These are phyloP conservation scores for Micrasema longulum DNA, from an alignment of 1,140 invertebrate genomes.

Conservation along the genomic window DNA sequence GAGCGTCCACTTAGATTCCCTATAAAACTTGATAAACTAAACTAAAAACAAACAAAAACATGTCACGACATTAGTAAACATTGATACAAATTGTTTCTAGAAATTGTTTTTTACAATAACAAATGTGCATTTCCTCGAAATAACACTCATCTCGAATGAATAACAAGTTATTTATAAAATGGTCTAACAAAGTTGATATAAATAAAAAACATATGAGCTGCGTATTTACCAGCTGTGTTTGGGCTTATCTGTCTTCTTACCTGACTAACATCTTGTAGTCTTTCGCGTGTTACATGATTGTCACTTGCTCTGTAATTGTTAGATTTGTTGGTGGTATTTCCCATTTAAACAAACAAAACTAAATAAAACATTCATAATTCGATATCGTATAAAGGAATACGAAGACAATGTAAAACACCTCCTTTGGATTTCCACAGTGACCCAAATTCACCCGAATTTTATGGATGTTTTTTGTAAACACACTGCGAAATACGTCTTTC, in stretches of 20 bases:
- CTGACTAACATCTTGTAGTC: constrained; percentile 42
- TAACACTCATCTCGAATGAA: neutral
- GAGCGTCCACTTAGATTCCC: constrained; percentile 68
- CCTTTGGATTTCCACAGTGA: too few species aligned
- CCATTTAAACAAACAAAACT: constrained; percentile 42
- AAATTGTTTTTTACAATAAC: neutral
- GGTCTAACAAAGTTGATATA: constrained; percentile 17
- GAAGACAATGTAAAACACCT: too few species aligned
- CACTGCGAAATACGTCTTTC: too few species aligned
- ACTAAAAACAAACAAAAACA: constrained; percentile 59
- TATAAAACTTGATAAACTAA: constrained; percentile 67
- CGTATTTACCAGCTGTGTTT: constrained; percentile 47
- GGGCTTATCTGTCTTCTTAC: constrained; percentile 31
- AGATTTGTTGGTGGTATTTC: constrained; percentile 40
- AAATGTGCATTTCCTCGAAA: neutral
- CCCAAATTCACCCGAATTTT: too few species aligned
- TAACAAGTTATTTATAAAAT: neutral
- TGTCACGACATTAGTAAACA: neutral
- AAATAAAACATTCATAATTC: constrained; percentile 29
- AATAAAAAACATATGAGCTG: constrained; percentile 34
- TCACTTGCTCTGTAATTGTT: constrained; percentile 1
- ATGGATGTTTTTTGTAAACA: too few species aligned
- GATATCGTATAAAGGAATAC: neutral
- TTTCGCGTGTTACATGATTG: constrained; percentile 36
- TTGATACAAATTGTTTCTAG: neutral